Conservation (phyloP, 2,113 vertebrate species). For the Oriolus oriolus region DNA sequence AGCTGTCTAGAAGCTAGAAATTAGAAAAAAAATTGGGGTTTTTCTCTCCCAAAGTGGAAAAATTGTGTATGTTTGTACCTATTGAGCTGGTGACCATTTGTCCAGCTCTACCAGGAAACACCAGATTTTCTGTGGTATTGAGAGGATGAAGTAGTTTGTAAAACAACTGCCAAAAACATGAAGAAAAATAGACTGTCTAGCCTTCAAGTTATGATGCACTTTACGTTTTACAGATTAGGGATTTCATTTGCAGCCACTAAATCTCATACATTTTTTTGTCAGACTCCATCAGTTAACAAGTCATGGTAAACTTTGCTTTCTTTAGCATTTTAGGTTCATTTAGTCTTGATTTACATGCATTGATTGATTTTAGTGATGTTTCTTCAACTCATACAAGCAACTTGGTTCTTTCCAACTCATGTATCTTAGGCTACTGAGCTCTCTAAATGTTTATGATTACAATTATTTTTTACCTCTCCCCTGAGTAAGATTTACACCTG, state of each 20-base stretch:
- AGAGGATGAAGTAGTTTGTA: not conserved
- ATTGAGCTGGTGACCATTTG: not conserved
- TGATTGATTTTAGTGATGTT: not conserved
- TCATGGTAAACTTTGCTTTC: not conserved
- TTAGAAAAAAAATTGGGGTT: not conserved
- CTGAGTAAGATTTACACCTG: not conserved
- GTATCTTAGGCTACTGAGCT: not conserved
- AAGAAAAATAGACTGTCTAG: not conserved
- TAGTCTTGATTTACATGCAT: not conserved
- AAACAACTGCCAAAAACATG: not conserved
- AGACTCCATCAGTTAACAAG: not conserved
- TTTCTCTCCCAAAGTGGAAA: not conserved
- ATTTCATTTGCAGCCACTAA: not conserved
- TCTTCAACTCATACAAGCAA: not conserved
- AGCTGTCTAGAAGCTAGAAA: slow-evolving; percentile 23
- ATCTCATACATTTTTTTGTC: not conserved
- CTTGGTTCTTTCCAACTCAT: not conserved
- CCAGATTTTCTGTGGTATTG: not conserved
- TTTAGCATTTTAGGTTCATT: not conserved
- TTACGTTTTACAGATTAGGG: not conserved
- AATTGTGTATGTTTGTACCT: not conserved
- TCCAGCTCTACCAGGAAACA: not conserved
- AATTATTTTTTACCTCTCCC: not conserved
- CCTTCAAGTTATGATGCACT: not conserved
- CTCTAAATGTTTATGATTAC: not conserved